Percentiles rank a stretch among this genome's conserved stretches.
Conservation (phyloP, 2,113 vertebrate species). For the Leiothrix lutea region DNA sequence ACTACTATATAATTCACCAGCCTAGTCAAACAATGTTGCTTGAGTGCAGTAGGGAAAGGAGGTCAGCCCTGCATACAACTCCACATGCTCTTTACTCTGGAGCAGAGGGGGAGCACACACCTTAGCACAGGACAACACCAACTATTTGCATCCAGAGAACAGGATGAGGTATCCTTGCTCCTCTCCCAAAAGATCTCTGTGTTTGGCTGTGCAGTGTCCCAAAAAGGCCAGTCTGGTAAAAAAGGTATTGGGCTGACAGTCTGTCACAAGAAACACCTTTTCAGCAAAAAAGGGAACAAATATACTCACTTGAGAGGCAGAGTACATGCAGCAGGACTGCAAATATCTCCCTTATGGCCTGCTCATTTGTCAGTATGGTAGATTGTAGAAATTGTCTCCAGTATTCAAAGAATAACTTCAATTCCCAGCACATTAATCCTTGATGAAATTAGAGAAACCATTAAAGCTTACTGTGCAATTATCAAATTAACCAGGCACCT, state of each 20-base stretch:
- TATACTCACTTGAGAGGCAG: neutral
- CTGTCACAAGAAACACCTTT: neutral
- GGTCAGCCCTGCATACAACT: neutral
- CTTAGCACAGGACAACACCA: neutral
- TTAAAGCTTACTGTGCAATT: neutral
- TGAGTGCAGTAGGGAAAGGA: constrained; percentile 9
- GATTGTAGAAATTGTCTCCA: neutral
- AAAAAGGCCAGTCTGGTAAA: neutral
- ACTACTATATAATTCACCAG: neutral
- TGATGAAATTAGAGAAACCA: neutral
- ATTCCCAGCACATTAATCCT: neutral
- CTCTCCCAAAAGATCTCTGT: neutral
- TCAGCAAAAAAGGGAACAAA: neutral
- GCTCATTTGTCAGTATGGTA: neutral
- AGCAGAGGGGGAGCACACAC: neutral
- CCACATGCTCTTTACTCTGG: neutral
- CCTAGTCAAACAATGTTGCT: neutral
- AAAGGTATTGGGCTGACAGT: neutral
- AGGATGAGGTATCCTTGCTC: neutral
- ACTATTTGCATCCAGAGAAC: neutral
- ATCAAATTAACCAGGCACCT: neutral
- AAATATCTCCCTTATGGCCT: neutral
- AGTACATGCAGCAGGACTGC: neutral
- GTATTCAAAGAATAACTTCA: neutral
- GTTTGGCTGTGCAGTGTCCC: neutral